Evolutionary conservation across 1,140 invertebrate genomes (phyloP).

Genomic region (Conus ventricosus): DNA sequence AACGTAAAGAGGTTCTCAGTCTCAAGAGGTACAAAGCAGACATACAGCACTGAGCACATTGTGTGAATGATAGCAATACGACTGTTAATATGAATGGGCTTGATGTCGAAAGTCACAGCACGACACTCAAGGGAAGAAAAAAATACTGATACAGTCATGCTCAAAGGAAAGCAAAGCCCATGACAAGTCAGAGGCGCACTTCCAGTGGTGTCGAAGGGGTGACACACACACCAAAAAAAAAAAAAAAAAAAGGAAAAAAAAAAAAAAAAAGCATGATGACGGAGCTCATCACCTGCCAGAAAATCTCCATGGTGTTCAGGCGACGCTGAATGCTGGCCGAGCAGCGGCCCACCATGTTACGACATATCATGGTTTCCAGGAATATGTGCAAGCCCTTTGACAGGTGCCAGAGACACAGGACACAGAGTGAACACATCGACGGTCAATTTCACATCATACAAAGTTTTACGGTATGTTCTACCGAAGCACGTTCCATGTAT

Average conservation of each 20-base stretch:
- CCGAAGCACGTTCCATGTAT: too few relatives aligned
- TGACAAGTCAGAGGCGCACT: neutral
- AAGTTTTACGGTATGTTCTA: too few relatives aligned
- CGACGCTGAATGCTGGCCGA: slow-evolving; percentile 57
- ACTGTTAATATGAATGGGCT: too few relatives aligned
- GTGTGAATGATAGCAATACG: too few relatives aligned
- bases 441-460: too few relatives aligned
- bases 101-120: too few relatives aligned
- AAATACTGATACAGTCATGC: neutral
- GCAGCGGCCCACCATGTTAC: slow-evolving; percentile 69
- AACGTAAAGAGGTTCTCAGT: too few relatives aligned
- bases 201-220: neutral
- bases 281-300: slow-evolving; percentile 61
- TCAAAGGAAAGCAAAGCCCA: neutral
- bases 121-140: too few relatives aligned
- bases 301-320: slow-evolving; percentile 52
- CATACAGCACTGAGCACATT: too few relatives aligned
- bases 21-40: too few relatives aligned
- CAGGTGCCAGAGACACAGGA: neutral
- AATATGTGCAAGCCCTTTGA: slow-evolving; percentile 67
- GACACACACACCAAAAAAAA: neutral
- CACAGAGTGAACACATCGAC: too few relatives aligned
- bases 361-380: slow-evolving; percentile 64
- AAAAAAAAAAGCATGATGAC: neutral
- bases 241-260: neutral